These are phyloP conservation scores for Melanostigma gelatinosum DNA, from an alignment of 2,113 vertebrate genomes.

Conservation along the genomic window DNA sequence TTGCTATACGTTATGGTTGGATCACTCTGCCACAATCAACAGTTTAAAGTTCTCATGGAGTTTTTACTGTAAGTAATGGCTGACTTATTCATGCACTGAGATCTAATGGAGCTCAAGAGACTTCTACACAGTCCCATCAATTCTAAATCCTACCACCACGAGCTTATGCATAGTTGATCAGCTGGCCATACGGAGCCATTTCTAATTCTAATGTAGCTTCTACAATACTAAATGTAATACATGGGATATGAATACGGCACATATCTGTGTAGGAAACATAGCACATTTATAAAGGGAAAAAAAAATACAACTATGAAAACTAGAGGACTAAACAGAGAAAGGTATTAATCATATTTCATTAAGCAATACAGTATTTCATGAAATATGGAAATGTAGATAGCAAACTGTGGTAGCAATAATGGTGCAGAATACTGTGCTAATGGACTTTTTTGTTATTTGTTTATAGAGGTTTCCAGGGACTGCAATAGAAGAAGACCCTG, in stretches of 20 bases:
- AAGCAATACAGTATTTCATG: neutral
- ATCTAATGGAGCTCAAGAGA: constrained; percentile 17
- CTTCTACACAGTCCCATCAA: neutral
- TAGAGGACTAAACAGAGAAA: neutral
- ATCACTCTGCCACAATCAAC: neutral
- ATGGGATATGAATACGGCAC: neutral
- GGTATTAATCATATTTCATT: neutral
- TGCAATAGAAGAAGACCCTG: neutral
- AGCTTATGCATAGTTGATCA: neutral
- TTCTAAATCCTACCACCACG: neutral
- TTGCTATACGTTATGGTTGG: neutral
- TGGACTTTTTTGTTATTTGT: too few species aligned
- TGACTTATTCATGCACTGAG: neutral
- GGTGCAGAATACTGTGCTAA: neutral
- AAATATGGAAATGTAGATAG: neutral
- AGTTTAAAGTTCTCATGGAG: neutral
- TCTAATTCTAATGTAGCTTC: neutral
- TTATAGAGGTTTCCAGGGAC: neutral
- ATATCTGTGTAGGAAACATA: neutral
- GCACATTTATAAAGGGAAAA: neutral
- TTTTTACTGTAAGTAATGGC: neutral
- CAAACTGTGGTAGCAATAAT: neutral
- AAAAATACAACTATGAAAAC: neutral
- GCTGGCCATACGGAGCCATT: neutral
- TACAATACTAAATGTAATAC: neutral